Evolutionary conservation across 2,797 vertebrate species (phyloP), one percentile per base, ranked within the genome.

Genomic region (Nyctibius grandis): DNA sequence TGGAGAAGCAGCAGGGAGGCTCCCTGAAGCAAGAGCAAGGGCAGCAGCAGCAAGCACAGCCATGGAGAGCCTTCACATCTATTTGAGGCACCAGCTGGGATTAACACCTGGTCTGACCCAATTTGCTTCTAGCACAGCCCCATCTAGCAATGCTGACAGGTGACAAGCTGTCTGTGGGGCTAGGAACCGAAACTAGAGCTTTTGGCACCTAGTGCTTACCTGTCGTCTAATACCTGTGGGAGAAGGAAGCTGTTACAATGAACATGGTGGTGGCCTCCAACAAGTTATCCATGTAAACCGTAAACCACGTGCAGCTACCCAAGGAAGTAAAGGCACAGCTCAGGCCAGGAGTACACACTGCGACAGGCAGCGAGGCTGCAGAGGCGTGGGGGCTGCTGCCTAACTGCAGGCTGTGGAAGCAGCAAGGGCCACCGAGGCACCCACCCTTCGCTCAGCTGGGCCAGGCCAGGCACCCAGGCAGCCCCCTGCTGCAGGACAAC

Each of bases 301-400:
- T 28, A 38, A 86, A 13, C 16, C 40, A 68, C 0, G 0, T 7
- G 50, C 74, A 87, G 44, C 42, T 70, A 21, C 29, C 13, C 40
- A 22, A 64, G 34, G n/a, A 56, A 56, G 36, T 3, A 44, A 64
- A 64, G 1, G 21, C 15, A 70, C 23, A 61, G 31, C 23, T 47
- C n/a, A 4, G 42, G 19, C 3, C 19, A 74, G 16, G 29, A 14
- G 6, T 0, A 31, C 0, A 0, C 1, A 10, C 33, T 3, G 6
- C 7, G 54, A 26, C 6, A 17, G 34, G 29, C 15, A 8, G 31
- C 0, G 4, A 38, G 33, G 48, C 48, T 59, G 44, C 1, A 31
- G 45, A 36, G 54, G 19, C 8, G 4, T 4, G 19, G 26, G 22
- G 11, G 7, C 65, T 63, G 48, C 67, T 25, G 9, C 9, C 1